Evolutionary conservation across 2,888 invertebrate species (phyloP).

Genomic region (Tenthredo livida): DNA sequence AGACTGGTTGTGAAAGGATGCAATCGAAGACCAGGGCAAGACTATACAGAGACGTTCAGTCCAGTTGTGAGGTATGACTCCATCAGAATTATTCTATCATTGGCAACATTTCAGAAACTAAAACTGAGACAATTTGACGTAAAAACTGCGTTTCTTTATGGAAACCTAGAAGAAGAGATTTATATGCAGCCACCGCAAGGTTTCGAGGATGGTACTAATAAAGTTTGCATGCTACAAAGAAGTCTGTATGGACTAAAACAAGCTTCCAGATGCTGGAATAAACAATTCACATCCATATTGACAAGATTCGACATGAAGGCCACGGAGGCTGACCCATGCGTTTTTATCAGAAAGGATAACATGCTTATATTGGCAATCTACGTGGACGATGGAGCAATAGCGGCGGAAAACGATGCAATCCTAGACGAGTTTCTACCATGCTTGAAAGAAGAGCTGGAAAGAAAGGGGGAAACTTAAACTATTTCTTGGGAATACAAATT

Average conservation of each 20-base stretch:
- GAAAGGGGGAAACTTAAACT: too few species aligned
- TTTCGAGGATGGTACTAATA: slow-evolving; percentile 63
- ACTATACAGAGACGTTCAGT: slow-evolving; percentile 68
- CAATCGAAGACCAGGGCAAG: slow-evolving; percentile 61
- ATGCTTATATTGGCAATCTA: too few species aligned
- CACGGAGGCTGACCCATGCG: too few species aligned
- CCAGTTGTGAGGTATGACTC: slow-evolving; percentile 66
- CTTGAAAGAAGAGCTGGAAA: too few species aligned
- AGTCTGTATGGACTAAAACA: slow-evolving; percentile 71
- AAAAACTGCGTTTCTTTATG: slow-evolving; percentile 69
- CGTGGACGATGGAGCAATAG: too few species aligned
- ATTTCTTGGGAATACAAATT: too few species aligned
- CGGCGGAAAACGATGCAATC: too few species aligned
- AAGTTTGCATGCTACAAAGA: slow-evolving; percentile 67
- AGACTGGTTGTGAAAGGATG: slow-evolving; percentile 65
- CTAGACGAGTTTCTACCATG: too few species aligned
- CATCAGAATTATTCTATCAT: slow-evolving; percentile 62
- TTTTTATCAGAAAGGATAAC: too few species aligned
- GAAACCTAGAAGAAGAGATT: slow-evolving; percentile 67
- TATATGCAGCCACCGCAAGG: slow-evolving; percentile 70
- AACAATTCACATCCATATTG: too few species aligned
- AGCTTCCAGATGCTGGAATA: too few species aligned
- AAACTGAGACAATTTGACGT: slow-evolving; percentile 66
- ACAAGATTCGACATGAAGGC: too few species aligned
- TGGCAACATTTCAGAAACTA: slow-evolving; percentile 61